These are phyloP conservation scores for Zootermopsis nevadensis DNA, from an alignment of 2,888 invertebrate species.

Conservation along the genomic window DNA sequence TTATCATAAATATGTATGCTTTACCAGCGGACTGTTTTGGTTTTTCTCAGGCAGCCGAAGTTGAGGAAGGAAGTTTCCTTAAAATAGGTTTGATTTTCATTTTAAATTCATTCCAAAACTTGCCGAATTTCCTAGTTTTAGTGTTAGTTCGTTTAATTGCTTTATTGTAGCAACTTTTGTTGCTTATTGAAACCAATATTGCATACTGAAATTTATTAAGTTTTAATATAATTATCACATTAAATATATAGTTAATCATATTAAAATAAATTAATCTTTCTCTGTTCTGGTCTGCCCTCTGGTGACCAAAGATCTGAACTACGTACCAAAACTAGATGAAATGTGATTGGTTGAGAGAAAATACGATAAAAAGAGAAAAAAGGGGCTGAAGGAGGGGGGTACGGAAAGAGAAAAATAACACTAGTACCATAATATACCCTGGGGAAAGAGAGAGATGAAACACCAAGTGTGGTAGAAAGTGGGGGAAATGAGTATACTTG, in stretches of 20 bases:
- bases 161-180: too few species aligned
- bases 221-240: background rate
- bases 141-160: too few species aligned
- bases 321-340: constrained; percentile 44
- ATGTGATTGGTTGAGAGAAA: constrained; percentile 56
- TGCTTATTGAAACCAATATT: too few species aligned
- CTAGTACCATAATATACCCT: constrained; percentile 33
- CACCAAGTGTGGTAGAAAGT: background rate
- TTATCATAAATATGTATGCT: too few species aligned
- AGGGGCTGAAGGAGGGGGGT: constrained; percentile 60
- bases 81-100: too few species aligned
- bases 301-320: constrained; percentile 47
- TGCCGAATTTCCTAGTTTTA: too few species aligned
- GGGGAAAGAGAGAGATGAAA: constrained; percentile 31
- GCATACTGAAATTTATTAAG: too few species aligned
- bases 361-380: constrained; percentile 59
- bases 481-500: constrained; percentile 19
- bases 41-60: too few species aligned
- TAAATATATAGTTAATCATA: background rate
- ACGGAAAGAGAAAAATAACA: constrained; percentile 29
- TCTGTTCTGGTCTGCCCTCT: constrained; percentile 50
- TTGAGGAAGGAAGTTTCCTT: too few species aligned
- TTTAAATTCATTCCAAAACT: too few species aligned
- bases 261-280: background rate
- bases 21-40: too few species aligned